Percentiles rank a stretch among this genome's conserved stretches.
Evolutionary conservation across 2,888 invertebrate genomes (phyloP).

Genomic region (Epiblema foenella): DNA sequence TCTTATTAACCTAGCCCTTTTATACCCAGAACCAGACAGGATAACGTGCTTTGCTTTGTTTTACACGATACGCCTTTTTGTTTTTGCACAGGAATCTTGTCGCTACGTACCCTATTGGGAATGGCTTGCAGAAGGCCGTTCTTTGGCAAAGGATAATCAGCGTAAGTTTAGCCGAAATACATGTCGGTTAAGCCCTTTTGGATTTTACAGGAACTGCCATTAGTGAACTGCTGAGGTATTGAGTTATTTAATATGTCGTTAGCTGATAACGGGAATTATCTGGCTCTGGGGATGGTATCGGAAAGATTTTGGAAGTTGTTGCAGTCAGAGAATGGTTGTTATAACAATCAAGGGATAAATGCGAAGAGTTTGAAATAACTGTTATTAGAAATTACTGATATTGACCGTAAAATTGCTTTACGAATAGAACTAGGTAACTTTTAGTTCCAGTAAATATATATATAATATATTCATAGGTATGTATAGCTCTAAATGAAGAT

Average conservation of each 20-base stretch:
- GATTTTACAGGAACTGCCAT: not conserved
- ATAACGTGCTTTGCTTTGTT: not conserved
- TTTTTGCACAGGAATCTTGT: not conserved
- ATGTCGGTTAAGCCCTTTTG: not conserved
- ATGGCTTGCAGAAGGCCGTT: not conserved
- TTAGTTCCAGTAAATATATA: too few relatives aligned
- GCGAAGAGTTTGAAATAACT: not conserved
- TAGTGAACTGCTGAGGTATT: slow-evolving; percentile 26
- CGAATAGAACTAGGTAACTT: too few relatives aligned
- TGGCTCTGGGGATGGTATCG: slow-evolving; percentile 17
- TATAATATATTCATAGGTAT: too few relatives aligned
- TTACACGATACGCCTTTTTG: not conserved
- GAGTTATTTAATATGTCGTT: slow-evolving; percentile 45
- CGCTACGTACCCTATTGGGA: slow-evolving; percentile 12
- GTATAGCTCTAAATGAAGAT: too few relatives aligned
- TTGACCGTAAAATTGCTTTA: not conserved
- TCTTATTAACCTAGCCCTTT: not conserved
- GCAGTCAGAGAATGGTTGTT: not conserved
- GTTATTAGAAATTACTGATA: not conserved
- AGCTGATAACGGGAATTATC: slow-evolving; percentile 46
- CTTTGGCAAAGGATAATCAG: not conserved
- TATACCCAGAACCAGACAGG: not conserved
- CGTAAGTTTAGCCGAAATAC: not conserved
- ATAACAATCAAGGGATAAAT: not conserved
- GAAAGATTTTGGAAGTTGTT: slow-evolving; percentile 5